These are phyloP conservation scores for Asbolus verrucosus DNA, from an alignment of 1,140 invertebrate genomes.

Conservation along the genomic window DNA sequence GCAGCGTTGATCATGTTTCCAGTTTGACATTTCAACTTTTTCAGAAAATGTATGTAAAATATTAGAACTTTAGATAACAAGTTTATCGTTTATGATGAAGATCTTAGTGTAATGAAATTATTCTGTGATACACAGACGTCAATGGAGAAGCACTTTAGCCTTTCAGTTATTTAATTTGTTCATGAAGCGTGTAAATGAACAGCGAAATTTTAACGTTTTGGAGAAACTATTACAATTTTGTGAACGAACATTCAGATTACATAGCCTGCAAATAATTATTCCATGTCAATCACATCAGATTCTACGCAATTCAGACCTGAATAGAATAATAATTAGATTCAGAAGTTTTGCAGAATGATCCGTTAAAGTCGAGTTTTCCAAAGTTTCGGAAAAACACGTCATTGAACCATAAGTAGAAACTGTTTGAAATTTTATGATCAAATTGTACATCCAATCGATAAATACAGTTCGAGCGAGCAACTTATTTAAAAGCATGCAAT, in stretches of 20 bases:
- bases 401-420: no score
- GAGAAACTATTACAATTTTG: conserved; percentile 12
- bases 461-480: no score
- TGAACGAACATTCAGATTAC: conserved; percentile 8
- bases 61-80: conserved; percentile 15
- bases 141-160: conserved; percentile 2
- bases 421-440: no score
- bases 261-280: conserved; percentile 2
- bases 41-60: conserved; percentile 4
- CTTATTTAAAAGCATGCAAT: no score
- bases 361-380: no score
- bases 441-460: no score
- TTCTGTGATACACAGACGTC: conserved; percentile 11
- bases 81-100: conserved; percentile 19
- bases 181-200: conserved; percentile 12
- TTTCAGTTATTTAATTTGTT: conserved; percentile 27
- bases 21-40: not conserved
- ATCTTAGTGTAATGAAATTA: conserved; percentile 3
- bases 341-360: no score
- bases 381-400: no score
- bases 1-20: not conserved
- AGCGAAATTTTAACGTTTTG: conserved; percentile 13
- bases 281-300: no score
- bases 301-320: not conserved
- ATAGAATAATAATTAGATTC: no score